phyloP scores from a whole-genome alignment of 2,888 invertebrate genomes.

The Dendrolimus houi region DNA sequence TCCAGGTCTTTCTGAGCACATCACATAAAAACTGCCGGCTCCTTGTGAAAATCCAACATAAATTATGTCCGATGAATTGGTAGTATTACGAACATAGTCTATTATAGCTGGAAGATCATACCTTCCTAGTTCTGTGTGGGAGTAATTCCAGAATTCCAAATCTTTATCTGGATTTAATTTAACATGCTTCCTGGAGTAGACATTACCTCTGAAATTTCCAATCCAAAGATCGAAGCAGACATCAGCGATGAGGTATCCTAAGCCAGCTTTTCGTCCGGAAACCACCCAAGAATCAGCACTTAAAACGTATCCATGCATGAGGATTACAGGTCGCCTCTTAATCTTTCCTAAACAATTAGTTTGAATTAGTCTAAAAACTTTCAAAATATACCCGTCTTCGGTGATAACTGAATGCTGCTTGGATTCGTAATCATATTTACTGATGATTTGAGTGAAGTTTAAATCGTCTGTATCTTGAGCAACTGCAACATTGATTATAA shows the following conservation, averaged over 20 bases:
- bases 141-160: slow-evolving; percentile 76
- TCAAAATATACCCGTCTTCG: slow-evolving; percentile 48
- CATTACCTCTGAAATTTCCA: slow-evolving; percentile 19
- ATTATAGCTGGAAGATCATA: slow-evolving; percentile 83
- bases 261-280: slow-evolving; percentile 36
- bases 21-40: slow-evolving; percentile 78
- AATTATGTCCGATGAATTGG: slow-evolving; percentile 33
- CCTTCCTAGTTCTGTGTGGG: slow-evolving; percentile 85
- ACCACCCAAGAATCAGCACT: slow-evolving; percentile 48
- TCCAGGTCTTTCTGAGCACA: slow-evolving; percentile 78
- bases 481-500: background rate
- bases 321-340: slow-evolving; percentile 34
- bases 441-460: background rate
- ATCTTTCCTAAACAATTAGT: slow-evolving; percentile 18
- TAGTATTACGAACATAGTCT: slow-evolving; percentile 40
- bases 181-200: slow-evolving; percentile 67
- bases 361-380: slow-evolving; percentile 34
- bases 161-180: slow-evolving; percentile 41
- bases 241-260: slow-evolving; percentile 29
- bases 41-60: slow-evolving; percentile 87
- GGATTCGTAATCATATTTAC: slow-evolving; percentile 32
- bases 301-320: slow-evolving; percentile 52
- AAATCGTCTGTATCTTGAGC: background rate
- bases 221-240: slow-evolving; percentile 23
- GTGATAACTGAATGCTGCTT: slow-evolving; percentile 43